Evolutionary conservation across 2,888 invertebrate species (phyloP), one percentile per base, ranked within the genome.

Genomic region (Epinotia nisella): DNA sequence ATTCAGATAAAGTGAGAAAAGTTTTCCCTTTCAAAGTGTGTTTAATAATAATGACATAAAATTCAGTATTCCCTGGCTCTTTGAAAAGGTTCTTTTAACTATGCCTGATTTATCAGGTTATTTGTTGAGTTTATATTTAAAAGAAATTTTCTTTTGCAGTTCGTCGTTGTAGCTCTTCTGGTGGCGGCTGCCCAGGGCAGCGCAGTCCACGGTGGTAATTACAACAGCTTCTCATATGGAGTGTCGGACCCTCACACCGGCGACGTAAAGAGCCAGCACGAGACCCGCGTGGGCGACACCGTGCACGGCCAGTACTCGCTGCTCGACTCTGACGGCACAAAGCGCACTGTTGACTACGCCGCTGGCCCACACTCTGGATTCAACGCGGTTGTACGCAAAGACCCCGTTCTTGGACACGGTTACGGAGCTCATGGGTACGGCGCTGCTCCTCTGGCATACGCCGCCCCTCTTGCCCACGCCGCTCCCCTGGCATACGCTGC

Each of bases 251-350:
- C 78, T 3, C 74, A 78, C 74, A 78, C 78, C 56, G 78, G 78
- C 9, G 78, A 78, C 59, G 74, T 78, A 70, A 78, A 78, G 74
- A 75, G 74, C 73, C 94, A 94, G 81, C 90, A 90, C 62, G 94
- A 94, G 85, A 88, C 88, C 4, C 90, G 94, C 17, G 88, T 88
- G 72, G 94, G 94, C 19, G 94, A 94, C 81, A 90, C 90, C 60
- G 94, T 94, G 17, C 90, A 91, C 56, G 78, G 78, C 51, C 78
- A 78, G 69, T 78, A 78, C 76, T 78, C 78, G 11, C 76, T 78
- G n/a, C 78, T 94, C 92, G 71, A 90, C 77, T 87, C 94, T 5
- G 94, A 94, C 81, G 94, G 94, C 72, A 91, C 90, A 7, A 74
- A 74, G 45, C 90, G 94, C 74, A 93, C 89, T 9, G 94, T 94